Base-by-base conservation (phyloP, 2,888 invertebrate genomes). In the Tridacna gigas region DNA sequence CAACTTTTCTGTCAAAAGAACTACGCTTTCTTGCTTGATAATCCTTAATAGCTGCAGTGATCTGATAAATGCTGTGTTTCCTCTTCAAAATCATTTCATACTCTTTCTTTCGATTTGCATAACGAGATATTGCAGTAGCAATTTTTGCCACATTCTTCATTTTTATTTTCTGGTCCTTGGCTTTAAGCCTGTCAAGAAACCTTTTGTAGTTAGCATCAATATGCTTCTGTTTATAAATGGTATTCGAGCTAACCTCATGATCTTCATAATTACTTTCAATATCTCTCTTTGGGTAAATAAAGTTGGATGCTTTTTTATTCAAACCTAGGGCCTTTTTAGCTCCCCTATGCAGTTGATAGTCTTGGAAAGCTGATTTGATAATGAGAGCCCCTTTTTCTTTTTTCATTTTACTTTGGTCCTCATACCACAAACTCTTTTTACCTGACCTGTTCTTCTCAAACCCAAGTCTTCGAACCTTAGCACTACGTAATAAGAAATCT, bases 401-500 rank as follows among this genome's bases (percentile, higher is more conserved):
- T 13, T 13, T 12, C 22, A 13, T 4, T 15, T 77, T 28, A 47
- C 28, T 65, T 25, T 61, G 67, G 47, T 73, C 73, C 45, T 74
- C 77, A 56, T 81, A 76, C 81, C 76, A 82, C 83, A 80, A 80
- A 25, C 79, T 74, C 13, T 28, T 73, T 65, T 69, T 80, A 60
- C 7, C 25, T 22, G 13, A 22, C 25, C 26, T 71, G 25, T 25
- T 51, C 26, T 71, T 71, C 4, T 71, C 71, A 71, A 80, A 79
- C 18, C 79, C 84, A 51, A 84, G 80, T 51, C 87, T 75, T 66
- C 87, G 76, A 12, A 84, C 79, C 67, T 87, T 87, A 2, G 80
- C 83, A 83, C 87, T 87, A n/a, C 83, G 74, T 15, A 83, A 66
- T 37, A 61, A 73, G 45, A 87, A 87, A 51, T 87, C 87, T 74